These are phyloP conservation scores for Eonycteris spelaea DNA, from an alignment of 2,113 vertebrate species.

Conservation along the genomic window DNA sequence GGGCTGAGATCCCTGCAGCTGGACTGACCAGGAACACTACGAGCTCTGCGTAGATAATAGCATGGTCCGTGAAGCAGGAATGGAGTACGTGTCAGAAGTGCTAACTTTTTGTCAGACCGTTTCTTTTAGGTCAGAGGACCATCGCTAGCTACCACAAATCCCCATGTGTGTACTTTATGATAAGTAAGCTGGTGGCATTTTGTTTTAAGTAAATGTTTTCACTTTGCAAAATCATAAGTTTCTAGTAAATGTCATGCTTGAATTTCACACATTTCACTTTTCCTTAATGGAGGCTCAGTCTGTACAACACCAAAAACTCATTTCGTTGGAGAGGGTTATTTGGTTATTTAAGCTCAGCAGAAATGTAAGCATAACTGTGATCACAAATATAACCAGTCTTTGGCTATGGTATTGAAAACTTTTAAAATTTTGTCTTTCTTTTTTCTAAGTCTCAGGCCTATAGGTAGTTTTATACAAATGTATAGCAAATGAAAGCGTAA, in stretches of 20 bases:
- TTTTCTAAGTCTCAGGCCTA: background rate
- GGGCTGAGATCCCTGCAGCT: background rate
- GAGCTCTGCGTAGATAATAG: background rate
- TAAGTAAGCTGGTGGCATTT: background rate
- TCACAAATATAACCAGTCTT: background rate
- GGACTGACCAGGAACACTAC: background rate
- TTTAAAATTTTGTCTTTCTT: background rate
- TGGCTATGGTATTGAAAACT: background rate
- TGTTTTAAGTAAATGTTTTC: background rate
- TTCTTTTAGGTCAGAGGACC: background rate
- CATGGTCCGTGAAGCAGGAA: background rate
- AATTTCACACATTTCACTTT: background rate
- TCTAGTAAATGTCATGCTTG: background rate
- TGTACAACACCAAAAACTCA: background rate
- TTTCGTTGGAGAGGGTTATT: background rate
- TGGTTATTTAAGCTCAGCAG: background rate
- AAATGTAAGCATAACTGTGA: background rate
- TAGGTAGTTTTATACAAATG: background rate
- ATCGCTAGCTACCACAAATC: background rate
- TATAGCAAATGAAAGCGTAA: background rate
- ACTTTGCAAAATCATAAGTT: background rate
- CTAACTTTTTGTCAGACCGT: background rate
- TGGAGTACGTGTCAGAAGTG: background rate
- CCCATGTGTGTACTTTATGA: background rate
- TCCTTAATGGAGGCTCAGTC: background rate